Evolutionary conservation across 2,888 invertebrate species (phyloP), one percentile per base, ranked within the genome.

Genomic region (Diplolepis rosae): DNA sequence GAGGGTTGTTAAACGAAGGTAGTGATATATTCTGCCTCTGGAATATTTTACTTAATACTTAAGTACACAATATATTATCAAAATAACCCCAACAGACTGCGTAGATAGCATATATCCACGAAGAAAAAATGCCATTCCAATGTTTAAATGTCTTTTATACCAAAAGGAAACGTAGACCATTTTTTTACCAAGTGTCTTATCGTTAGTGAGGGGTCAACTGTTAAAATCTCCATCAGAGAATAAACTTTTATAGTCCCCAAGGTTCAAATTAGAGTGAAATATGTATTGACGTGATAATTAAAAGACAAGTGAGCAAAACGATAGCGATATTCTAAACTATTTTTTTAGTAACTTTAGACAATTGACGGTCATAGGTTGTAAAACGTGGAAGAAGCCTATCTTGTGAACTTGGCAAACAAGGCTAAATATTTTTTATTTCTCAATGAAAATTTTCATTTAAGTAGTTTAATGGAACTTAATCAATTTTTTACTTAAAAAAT

Each of bases 61-160:
- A 45, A 48, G 15, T 50, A 71, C n/a, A 39, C 22, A 30, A 28
- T 27, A 28, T 67, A 70, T 65, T 66, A 51, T 48, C 28, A 51
- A 61, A 61, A 51, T 61, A 39, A 67, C 32, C 66, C 11, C 22
- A 56, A 54, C 18, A 51, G 32, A 71, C 52, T 28, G 65, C 54
- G 61, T 70, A 68, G 66, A 74, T 72, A 77, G 73, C 71, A 67
- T 73, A 69, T 73, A 76, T 77, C 71, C 74, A 78, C 76, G 72
- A 77, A 71, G 51, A 72, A 71, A 66, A 76, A 77, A 79, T 80
- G 82, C 81, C 85, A 86, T 87, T 87, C 85, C 87, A 85, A 80
- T 82, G 82, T 87, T 84, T 80, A 82, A 83, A 79, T 79, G 81
- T 85, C 83, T 85, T 84, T 85, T 86, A 84, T 85, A 86, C 82